Evolutionary conservation across 2,888 invertebrate genomes (phyloP).

Genomic region (Lepidochitona cinerea): DNA sequence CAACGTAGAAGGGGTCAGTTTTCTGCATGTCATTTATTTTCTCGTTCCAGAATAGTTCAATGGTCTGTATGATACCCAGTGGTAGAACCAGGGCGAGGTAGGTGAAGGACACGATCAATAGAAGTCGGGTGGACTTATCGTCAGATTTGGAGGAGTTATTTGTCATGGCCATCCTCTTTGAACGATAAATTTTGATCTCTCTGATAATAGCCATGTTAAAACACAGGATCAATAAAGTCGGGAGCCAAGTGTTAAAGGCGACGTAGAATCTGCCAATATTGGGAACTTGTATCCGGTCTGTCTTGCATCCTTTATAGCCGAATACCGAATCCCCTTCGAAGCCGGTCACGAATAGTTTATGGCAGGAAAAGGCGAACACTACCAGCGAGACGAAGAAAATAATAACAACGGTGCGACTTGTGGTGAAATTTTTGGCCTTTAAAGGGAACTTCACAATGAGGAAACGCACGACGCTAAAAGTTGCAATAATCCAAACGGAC

Average conservation of each 20-base stretch:
- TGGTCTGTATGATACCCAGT: constrained; percentile 48
- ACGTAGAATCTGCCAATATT: constrained; percentile 51
- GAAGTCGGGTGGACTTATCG: constrained; percentile 42
- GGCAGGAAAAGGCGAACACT: constrained; percentile 40
- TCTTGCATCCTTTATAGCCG: constrained; percentile 53
- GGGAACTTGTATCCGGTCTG: constrained; percentile 38
- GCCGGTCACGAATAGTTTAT: constrained; percentile 52
- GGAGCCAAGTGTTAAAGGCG: constrained; percentile 53
- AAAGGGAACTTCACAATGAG: constrained; percentile 48
- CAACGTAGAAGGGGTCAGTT: constrained; percentile 29
- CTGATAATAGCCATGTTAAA: constrained; percentile 37
- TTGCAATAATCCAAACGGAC: constrained; percentile 22
- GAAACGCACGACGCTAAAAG: constrained; percentile 47
- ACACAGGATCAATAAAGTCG: constrained; percentile 39
- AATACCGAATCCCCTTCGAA: constrained; percentile 55
- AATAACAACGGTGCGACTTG: constrained; percentile 31
- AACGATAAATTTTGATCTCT: constrained; percentile 31
- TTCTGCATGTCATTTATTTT: constrained; percentile 23
- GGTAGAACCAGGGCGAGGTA: constrained; percentile 47
- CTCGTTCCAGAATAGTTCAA: constrained; percentile 46
- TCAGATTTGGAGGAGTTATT: constrained; percentile 25
- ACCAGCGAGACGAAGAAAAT: constrained; percentile 33
- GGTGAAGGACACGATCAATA: constrained; percentile 42
- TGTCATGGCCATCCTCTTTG: constrained; percentile 20
- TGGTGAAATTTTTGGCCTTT: constrained; percentile 38